Evolutionary conservation across 2,113 vertebrate species (phyloP).

Genomic region (Ochotona princeps): DNA sequence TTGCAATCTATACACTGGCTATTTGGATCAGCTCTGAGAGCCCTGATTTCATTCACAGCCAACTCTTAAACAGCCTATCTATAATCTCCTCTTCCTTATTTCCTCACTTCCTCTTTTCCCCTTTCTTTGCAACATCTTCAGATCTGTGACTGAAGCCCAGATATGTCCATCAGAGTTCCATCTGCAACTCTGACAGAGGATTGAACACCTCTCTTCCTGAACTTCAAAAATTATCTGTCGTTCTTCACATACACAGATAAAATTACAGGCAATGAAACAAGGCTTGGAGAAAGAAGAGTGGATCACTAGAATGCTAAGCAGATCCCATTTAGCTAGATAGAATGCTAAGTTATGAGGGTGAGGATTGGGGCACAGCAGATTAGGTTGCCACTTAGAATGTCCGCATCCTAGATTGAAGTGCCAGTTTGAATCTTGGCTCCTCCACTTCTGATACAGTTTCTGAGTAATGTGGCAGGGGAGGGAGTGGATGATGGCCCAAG

Average conservation of each 20-base stretch:
- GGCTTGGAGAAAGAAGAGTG: neutral
- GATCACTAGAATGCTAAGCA: neutral
- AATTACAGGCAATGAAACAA: neutral
- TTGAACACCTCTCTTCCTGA: neutral
- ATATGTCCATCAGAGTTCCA: neutral
- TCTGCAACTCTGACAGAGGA: neutral
- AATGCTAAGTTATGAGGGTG: neutral
- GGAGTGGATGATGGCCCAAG: no score
- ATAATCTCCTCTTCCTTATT: neutral
- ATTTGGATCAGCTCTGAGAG: neutral
- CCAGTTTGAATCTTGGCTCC: no score
- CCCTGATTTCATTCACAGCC: neutral
- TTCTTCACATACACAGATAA: neutral
- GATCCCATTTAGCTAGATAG: neutral
- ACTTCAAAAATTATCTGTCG: constrained; percentile 52
- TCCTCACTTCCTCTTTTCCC: neutral
- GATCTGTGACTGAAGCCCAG: neutral
- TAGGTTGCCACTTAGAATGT: no score
- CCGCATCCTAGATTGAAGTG: no score
- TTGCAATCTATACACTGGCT: neutral
- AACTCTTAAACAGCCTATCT: neutral
- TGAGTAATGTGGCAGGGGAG: no score
- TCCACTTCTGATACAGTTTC: no score
- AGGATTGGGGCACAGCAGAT: no score
- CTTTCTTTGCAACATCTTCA: neutral